Evolutionary conservation across 2,113 vertebrate genomes (phyloP), one percentile per base, ranked within the genome.

Genomic region (Saguinus midas): DNA sequence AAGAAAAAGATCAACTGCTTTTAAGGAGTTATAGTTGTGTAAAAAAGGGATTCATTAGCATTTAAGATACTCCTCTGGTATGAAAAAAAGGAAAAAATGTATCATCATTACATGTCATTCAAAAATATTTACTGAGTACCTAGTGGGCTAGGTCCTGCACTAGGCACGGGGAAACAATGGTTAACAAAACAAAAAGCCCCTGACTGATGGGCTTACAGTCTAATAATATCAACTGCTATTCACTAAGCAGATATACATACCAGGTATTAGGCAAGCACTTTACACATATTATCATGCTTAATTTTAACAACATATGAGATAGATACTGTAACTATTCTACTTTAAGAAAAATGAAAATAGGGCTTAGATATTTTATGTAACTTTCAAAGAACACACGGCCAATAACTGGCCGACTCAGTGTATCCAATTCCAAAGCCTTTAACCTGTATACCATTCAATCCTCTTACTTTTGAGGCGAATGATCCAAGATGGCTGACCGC

Each of bases 301-400:
- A 82, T 90, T 91, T 91, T 87, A 94, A 82, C 23, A 73, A 79
- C 43, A 25, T 52, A 66, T 25, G 10, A 87, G 43, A 64, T 17
- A 76, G 50, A 5, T 50, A 52, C 58, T 82, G 92, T 55, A 91
- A 66, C 21, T 55, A 48, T 79, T 91, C 78, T 29, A 11, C 66
- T 84, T 95, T 81, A 61, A 70, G 61, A 92, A 82, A 87, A 52
- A 87, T 58, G 76, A 93, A 94, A 92, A 90, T 43, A 23, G 94
- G 48, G 61, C 37, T 58, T 87, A 85, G 25, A 66, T 32, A 89
- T 50, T 79, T 91, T 94, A 88, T 84, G 35, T 25, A 92, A 92
- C 43, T 93, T 82, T 43, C 45, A 70, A 90, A 93, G 61, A 18
- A 61, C 9, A 81, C 8, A 86, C 0, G 81, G 55, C 8, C 73